Conservation (phyloP, 2,113 vertebrate genomes). For the Aix galericulata region DNA sequence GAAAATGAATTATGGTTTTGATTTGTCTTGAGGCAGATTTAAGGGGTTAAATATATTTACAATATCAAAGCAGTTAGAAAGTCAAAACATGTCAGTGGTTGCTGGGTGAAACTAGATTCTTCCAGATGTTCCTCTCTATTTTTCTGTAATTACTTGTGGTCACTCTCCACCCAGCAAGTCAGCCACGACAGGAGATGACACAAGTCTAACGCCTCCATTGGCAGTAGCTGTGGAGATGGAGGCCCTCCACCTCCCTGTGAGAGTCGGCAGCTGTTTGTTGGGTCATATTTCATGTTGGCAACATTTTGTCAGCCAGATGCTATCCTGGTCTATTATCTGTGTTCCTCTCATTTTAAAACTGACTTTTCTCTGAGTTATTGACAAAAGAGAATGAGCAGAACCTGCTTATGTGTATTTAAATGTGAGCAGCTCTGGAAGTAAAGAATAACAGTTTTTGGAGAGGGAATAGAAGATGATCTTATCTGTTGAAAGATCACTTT, state of each 20-base stretch:
- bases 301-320: neutral
- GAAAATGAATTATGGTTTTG: neutral
- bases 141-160: neutral
- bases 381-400: neutral
- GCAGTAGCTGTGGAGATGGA: neutral
- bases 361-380: neutral
- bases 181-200: neutral
- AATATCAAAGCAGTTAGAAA: neutral
- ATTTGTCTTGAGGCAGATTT: neutral
- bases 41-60: neutral
- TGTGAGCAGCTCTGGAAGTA: neutral
- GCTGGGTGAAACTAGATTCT: neutral
- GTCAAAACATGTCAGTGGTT: neutral
- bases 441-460: neutral
- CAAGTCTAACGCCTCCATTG: neutral
- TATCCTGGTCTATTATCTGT: neutral
- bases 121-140: neutral
- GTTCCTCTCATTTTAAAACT: neutral
- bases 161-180: neutral
- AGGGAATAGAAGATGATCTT: neutral
- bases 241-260: rapidly evolving
- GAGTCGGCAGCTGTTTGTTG: neutral
- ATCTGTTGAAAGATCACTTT: neutral
- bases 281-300: neutral
- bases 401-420: neutral